phyloP scores from a whole-genome alignment of 2,888 invertebrate genomes.

The Aethes cnicana region DNA sequence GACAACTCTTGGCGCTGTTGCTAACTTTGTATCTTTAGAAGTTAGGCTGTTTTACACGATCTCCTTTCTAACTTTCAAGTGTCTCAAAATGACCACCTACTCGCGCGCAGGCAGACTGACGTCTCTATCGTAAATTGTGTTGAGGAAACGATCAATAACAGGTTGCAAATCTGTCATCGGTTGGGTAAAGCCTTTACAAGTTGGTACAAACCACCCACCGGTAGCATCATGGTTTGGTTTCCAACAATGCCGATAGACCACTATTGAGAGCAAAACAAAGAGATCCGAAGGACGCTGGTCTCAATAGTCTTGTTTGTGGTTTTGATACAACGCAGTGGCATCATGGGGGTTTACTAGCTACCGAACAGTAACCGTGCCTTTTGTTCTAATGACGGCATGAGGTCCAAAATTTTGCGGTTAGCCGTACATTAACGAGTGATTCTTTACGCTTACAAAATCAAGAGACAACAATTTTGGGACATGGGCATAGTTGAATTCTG shows the following conservation, averaged over 20 bases:
- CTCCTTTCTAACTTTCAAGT: not conserved
- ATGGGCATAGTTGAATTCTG: slow-evolving; percentile 12
- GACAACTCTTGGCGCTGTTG: not conserved
- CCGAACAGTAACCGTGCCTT: slow-evolving; percentile 23
- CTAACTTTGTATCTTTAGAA: slow-evolving; percentile 8
- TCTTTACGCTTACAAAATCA: slow-evolving; percentile 25
- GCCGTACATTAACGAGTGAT: slow-evolving; percentile 23
- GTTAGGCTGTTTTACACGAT: not conserved
- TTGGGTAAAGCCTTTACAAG: slow-evolving; percentile 21
- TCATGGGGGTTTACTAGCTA: slow-evolving; percentile 31
- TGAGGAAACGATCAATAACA: slow-evolving; percentile 34
- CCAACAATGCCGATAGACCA: slow-evolving; percentile 30
- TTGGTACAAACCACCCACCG: slow-evolving; percentile 32
- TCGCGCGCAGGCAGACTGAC: slow-evolving; percentile 20
- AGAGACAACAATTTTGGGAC: slow-evolving; percentile 19
- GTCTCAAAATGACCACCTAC: too few relatives aligned
- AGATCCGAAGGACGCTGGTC: slow-evolving; percentile 14
- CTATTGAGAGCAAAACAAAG: slow-evolving; percentile 28
- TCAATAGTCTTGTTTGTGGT: slow-evolving; percentile 34
- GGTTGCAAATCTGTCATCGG: slow-evolving; percentile 34
- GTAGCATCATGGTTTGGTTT: slow-evolving; percentile 34
- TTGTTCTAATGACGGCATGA: slow-evolving; percentile 32
- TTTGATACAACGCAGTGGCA: slow-evolving; percentile 31
- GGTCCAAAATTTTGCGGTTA: slow-evolving; percentile 30
- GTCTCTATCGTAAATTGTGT: slow-evolving; percentile 19